These are phyloP conservation scores for Ramphastos sulfuratus DNA, from an alignment of 2,113 vertebrate species.

Conservation along the genomic window DNA sequence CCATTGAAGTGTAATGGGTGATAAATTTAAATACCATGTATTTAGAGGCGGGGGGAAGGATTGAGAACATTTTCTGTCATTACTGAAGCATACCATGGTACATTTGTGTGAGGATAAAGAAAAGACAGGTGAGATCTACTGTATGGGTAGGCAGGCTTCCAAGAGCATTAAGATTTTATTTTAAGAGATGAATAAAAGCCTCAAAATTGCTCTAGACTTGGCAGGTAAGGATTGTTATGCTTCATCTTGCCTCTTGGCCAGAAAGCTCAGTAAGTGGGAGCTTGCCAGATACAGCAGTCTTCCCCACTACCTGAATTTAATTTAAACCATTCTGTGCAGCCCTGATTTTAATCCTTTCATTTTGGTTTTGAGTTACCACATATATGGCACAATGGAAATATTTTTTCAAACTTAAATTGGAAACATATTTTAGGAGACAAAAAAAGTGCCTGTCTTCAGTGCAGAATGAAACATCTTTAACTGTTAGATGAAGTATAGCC, in stretches of 20 bases:
- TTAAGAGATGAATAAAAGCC: constrained; percentile 47
- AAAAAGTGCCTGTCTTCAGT: constrained; percentile 54
- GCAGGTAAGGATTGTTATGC: constrained; percentile 64
- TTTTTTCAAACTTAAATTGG: constrained; percentile 81
- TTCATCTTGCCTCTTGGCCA: constrained; percentile 69
- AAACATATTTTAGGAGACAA: constrained; percentile 76
- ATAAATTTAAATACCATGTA: background rate
- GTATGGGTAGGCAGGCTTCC: constrained; percentile 40
- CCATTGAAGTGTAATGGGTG: background rate
- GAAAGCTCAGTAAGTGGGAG: constrained; percentile 50
- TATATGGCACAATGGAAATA: constrained; percentile 82
- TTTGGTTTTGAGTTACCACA: constrained; percentile 81
- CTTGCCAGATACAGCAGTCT: constrained; percentile 70
- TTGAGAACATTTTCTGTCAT: background rate
- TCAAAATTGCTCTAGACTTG: constrained; percentile 51
- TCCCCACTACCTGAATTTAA: constrained; percentile 82
- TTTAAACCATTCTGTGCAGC: constrained; percentile 81
- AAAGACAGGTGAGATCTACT: constrained; percentile 48
- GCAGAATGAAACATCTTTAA: constrained; percentile 73
- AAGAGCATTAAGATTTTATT: constrained; percentile 43
- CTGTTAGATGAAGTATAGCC: constrained; percentile 55
- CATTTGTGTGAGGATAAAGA: background rate
- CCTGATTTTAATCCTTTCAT: constrained; percentile 81
- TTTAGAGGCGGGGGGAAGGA: background rate
- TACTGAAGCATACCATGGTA: background rate